Base-by-base conservation (phyloP, 2,797 vertebrate species). In the Periophthalmus magnuspinnatus region DNA sequence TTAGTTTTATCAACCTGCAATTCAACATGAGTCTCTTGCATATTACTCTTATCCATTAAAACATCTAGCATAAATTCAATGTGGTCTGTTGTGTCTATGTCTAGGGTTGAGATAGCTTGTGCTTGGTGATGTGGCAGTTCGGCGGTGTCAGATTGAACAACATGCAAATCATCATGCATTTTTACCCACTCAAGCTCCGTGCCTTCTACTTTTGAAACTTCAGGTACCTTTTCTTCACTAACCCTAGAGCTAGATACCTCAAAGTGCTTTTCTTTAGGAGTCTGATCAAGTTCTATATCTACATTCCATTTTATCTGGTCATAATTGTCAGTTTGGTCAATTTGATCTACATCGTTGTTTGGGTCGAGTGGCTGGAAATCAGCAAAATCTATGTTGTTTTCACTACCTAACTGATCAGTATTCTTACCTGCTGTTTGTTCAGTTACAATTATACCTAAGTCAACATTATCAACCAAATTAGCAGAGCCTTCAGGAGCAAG, bases 101-200 rank as follows among this genome's bases (percentile, higher is more conserved):
- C 62, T 64, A 41, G 22, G 11, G 9, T 48, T 47, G 41, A 28
- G 41, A 22, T 4, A 7, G 28, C 47, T 48, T 61, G 34, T 41
- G 34, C 59, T 61, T 47, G 41, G 41, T 64, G 62, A 28, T 19
- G 62, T 22, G 48, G 41, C 28, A 38, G 21, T 22, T 45, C 34
- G n/a, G 38, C 41, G 16, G 38, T 7, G 38, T 47, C 22, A 64
- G 41, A 24, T 28, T 64, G 5, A 16, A 47, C 41, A 47, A 64
- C 62, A 64, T 47, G 62, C 62, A 64, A 28, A 64, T 48, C 62
- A 48, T 24, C 62, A 64, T 48, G 62, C 62, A 28, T 48, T 32
- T 64, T 45, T 5, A 28, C 62, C 48, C 41, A 64, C 7, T 64
- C 61, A 64, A 17, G 22, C 38, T 47, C 41, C 41, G 28, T 64